Conservation (phyloP, 37 sponge, comb jelly and placozoan species). For the Crambe crambe region DNA sequence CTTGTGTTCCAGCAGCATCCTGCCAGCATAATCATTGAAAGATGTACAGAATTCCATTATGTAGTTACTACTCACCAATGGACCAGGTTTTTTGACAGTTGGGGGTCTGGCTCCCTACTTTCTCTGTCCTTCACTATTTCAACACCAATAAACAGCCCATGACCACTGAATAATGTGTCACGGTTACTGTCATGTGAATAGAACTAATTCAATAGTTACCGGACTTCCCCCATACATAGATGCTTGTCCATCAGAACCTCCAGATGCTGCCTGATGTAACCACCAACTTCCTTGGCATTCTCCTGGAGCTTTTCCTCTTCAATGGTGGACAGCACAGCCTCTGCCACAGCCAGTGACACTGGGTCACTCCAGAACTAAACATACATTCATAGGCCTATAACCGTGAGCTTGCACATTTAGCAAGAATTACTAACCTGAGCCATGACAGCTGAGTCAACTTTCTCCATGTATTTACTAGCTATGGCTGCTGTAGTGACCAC, state of each 20-base stretch:
- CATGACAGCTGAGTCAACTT: constrained; percentile 11
- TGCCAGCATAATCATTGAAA: background rate
- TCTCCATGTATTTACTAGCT: constrained; percentile 46
- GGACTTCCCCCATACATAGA: constrained; percentile 82
- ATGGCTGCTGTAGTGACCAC: constrained; percentile 77
- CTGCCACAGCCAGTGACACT: constrained; percentile 80
- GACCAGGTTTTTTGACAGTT: constrained; percentile 44
- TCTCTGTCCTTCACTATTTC: constrained; percentile 81
- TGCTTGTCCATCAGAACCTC: constrained; percentile 47
- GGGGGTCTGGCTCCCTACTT: constrained; percentile 65
- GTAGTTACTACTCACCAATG: constrained; percentile 16
- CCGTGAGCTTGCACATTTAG: background rate
- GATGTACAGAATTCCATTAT: background rate
- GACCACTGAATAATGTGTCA: no score
- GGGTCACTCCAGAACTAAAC: constrained; percentile 85
- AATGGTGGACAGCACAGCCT: constrained; percentile 84
- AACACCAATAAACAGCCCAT: constrained; percentile 90
- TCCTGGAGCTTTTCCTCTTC: constrained; percentile 70
- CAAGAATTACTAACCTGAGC: constrained; percentile 17
- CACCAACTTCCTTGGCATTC: constrained; percentile 76
- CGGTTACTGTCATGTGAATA: no score
- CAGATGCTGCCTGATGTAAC: constrained; percentile 59
- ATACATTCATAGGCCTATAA: background rate
- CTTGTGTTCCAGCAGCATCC: constrained; percentile 55
- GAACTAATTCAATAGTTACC: constrained; percentile 35